Evolutionary conservation across 2,888 invertebrate species (phyloP).

Genomic region (Leptopterna dolabrata): DNA sequence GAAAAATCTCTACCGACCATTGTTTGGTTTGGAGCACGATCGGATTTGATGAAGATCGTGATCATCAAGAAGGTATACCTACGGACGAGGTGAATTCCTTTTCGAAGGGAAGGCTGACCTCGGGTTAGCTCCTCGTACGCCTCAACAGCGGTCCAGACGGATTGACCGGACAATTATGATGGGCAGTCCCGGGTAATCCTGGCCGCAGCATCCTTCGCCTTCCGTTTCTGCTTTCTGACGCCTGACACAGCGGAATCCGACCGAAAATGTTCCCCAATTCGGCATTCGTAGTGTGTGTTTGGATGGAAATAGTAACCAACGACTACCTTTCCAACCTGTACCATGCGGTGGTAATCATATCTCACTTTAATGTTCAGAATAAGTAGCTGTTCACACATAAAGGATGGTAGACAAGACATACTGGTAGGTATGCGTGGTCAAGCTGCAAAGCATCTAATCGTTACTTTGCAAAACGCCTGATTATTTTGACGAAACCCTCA

Average conservation of each 20-base stretch:
- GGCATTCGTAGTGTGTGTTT: no score
- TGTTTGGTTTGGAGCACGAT: conserved; percentile 5
- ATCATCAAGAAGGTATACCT: background rate
- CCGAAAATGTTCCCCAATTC: no score
- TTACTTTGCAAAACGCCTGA: no score
- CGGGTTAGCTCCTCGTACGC: background rate
- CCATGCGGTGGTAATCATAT: no score
- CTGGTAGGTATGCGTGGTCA: no score
- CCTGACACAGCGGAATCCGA: background rate
- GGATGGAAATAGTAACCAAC: no score
- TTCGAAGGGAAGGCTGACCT: background rate
- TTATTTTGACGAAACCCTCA: no score
- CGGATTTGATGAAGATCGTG: conserved; percentile 19
- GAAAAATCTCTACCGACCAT: background rate
- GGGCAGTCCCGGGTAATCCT: background rate
- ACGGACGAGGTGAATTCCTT: background rate
- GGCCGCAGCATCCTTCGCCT: background rate
- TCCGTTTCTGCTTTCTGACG: background rate
- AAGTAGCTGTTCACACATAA: no score
- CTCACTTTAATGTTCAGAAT: no score
- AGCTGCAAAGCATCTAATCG: no score
- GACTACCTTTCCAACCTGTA: no score
- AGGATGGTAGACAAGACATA: no score
- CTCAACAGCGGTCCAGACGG: background rate
- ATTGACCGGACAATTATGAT: background rate